These are phyloP conservation scores for Taurulus bubalis DNA, from an alignment of 2,113 vertebrate species.

Conservation along the genomic window DNA sequence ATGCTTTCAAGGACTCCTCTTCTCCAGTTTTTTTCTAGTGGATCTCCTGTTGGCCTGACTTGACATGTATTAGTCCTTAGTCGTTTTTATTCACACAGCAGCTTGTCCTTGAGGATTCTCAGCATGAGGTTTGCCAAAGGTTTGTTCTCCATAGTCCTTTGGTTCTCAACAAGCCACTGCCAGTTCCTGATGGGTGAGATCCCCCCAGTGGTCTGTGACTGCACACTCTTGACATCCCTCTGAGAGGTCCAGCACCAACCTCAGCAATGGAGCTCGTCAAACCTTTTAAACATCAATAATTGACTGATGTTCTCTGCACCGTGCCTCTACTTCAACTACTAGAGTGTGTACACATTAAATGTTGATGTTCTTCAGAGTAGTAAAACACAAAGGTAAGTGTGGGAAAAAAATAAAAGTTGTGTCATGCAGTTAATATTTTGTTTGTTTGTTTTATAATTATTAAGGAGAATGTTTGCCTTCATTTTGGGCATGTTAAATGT, in stretches of 20 bases:
- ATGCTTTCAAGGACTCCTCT: constrained; percentile 57
- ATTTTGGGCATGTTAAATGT: background rate
- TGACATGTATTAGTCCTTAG: constrained; percentile 23
- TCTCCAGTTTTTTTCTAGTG: background rate
- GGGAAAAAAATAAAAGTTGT: constrained; percentile 9
- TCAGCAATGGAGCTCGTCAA: constrained; percentile 58
- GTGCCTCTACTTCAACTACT: constrained; percentile 54
- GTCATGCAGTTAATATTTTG: background rate
- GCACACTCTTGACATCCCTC: constrained; percentile 26
- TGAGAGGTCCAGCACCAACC: constrained; percentile 47
- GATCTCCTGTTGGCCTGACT: constrained; percentile 40
- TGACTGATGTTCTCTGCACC: constrained; percentile 71
- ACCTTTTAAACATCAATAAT: constrained; percentile 85
- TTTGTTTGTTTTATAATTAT: constrained; percentile 14
- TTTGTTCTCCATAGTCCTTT: constrained; percentile 12
- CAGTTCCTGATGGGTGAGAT: constrained; percentile 11
- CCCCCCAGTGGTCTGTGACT: background rate
- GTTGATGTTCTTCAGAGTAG: constrained; percentile 63
- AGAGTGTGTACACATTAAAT: constrained; percentile 73
- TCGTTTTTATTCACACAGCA: constrained; percentile 13
- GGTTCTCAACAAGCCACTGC: constrained; percentile 17
- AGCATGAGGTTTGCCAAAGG: constrained; percentile 8
- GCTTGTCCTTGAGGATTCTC: constrained; percentile 2
- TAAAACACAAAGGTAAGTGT: constrained; percentile 36
- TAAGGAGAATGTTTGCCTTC: background rate